Percentiles rank a stretch among this genome's conserved stretches.
phyloP scores from a whole-genome alignment of 64 coral and sea anemone genomes.

The Montipora efflorescens region DNA sequence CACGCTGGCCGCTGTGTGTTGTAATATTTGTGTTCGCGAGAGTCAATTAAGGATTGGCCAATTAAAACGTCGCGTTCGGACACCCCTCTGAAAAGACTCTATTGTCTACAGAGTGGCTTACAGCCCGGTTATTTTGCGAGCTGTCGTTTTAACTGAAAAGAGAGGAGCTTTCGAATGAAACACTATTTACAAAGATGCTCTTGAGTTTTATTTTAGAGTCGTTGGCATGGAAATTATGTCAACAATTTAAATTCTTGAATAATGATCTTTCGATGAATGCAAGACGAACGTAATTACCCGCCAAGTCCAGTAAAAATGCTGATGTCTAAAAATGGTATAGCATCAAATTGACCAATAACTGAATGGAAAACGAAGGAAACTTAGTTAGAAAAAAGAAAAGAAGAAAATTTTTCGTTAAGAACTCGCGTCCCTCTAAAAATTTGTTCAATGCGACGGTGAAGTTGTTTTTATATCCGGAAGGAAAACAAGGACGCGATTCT shows the following conservation, averaged over 20 bases:
- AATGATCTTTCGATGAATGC: background rate
- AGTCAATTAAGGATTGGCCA: conserved; percentile 44
- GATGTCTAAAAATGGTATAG: too few relatives aligned
- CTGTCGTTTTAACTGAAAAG: conserved; percentile 29
- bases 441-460: too few relatives aligned
- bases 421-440: too few relatives aligned
- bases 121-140: background rate
- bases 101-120: conserved; percentile 8
- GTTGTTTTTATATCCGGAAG: too few relatives aligned
- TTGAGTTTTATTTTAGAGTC: conserved; percentile 1
- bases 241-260: conserved; percentile 48
- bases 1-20: conserved; percentile 5
- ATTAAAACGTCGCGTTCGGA: conserved; percentile 9
- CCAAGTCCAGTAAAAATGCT: too few relatives aligned
- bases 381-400: too few relatives aligned
- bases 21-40: conserved; percentile 32
- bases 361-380: too few relatives aligned
- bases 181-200: conserved; percentile 25
- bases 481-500: too few relatives aligned
- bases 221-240: conserved; percentile 33
- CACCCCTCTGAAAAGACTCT: conserved; percentile 6
- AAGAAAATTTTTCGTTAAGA: too few relatives aligned
- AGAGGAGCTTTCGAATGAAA: conserved; percentile 9
- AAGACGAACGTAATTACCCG: too few relatives aligned
- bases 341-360: too few relatives aligned